Evolutionary conservation across 1,140 invertebrate genomes (phyloP), one percentile per base, ranked within the genome.

Genomic region (Geopemphigus sp.): DNA sequence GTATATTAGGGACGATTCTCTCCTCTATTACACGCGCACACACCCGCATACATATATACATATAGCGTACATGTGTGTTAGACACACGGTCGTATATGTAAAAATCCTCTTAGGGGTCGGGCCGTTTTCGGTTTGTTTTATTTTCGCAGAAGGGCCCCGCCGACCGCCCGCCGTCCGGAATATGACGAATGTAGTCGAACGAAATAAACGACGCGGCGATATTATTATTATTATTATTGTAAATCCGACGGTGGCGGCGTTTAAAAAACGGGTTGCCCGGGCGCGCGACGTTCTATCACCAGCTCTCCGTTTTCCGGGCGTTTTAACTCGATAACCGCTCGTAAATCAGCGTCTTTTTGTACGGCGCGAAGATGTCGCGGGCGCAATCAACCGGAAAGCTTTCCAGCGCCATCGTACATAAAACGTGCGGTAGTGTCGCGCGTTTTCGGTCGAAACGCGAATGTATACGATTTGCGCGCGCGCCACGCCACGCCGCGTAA

Each of bases 111-210:
- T 10, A 39, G 54, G 72, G 72, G 17, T 74, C 19, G 54, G 32
- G 53, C 22, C 14, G 26, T 32, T 22, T 57, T 59, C 17, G 50
- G 39, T 47, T 3, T 47, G 64, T 47, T 47, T 47, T 68, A n/a
- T 68, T 68, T 47, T 66, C 66, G 47, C 66, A 70, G 24, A 39
- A 70, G 8, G 66, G 24, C 1, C 10, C n/a, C n/a, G n/a, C 26
- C 10, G 32, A 39, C 54, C 54, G 45, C 47, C 19, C 39, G 26
- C 19, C n/a, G 17, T 39, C 8, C 10, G 11, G 39, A 78, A 61
- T 78, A 78, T 76, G 74, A 78, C 74, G 74, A 61, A 78, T 78
- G 74, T 78, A 63, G 74, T 78, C 22, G 74, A 78, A 78, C 72
- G 72, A 76, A 76, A 57, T 39, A 76, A 76, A 59, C 5, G 32